These are phyloP conservation scores for Potamarius usumacintae DNA, from an alignment of 2,113 vertebrate genomes.

Conservation along the genomic window DNA sequence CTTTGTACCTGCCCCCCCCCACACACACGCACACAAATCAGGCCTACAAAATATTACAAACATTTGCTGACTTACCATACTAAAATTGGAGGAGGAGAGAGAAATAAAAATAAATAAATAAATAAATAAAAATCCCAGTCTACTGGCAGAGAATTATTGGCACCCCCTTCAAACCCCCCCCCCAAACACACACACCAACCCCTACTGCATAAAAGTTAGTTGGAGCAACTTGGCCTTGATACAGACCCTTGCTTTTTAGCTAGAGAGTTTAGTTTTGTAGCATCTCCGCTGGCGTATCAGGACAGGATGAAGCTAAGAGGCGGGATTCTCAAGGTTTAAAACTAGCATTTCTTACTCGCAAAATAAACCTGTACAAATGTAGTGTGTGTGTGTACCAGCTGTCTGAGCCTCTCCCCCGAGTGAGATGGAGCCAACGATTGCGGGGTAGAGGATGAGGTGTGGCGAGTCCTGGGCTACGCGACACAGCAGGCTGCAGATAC, in stretches of 20 bases:
- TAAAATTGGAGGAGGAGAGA: too few relatives aligned
- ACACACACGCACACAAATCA: background rate
- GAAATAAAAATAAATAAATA: too few relatives aligned
- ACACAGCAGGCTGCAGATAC: conserved; percentile 94
- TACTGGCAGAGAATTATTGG: background rate
- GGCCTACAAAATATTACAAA: background rate
- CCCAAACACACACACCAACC: too few relatives aligned
- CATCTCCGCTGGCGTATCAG: too few relatives aligned
- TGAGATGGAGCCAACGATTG: conserved; percentile 95
- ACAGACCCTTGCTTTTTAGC: too few relatives aligned
- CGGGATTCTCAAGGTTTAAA: too few relatives aligned
- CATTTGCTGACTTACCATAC: background rate
- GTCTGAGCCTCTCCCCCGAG: conserved; percentile 90
- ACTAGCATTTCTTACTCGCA: too few relatives aligned
- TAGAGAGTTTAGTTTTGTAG: too few relatives aligned
- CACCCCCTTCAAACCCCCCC: background rate
- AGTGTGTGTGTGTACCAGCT: conserved; percentile 72
- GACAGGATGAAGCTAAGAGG: background rate
- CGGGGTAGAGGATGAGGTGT: conserved; percentile 94
- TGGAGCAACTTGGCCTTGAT: too few relatives aligned
- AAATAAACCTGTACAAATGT: background rate
- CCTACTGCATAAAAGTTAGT: background rate
- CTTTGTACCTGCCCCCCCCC: conserved; percentile 80
- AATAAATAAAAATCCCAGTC: too few relatives aligned
- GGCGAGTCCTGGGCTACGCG: conserved; percentile 96